Percentiles rank a stretch among this genome's conserved stretches.
These are phyloP conservation scores for Heterotilapia buettikoferi DNA, from an alignment of 2,113 vertebrate species.

Conservation along the genomic window DNA sequence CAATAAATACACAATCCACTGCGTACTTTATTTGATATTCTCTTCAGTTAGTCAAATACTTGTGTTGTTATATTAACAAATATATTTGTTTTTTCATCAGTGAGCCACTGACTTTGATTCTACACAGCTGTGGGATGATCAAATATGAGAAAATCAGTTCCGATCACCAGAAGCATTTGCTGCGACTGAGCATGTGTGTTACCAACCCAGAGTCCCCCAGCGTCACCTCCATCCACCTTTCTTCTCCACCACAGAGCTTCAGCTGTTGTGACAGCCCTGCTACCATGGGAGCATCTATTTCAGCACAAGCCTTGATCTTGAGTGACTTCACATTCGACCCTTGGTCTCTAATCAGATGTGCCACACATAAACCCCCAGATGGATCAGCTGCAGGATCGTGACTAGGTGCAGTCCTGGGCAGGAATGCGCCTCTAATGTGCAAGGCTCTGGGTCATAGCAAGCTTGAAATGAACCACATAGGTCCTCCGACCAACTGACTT, in stretches of 20 bases:
- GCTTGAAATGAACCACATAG: neutral
- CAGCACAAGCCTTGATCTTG: conserved; percentile 44
- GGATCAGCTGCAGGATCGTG: conserved; percentile 5
- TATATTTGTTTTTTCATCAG: neutral
- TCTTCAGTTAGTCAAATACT: neutral
- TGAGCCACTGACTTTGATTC: neutral
- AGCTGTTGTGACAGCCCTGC: conserved; percentile 51
- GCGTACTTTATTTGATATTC: neutral
- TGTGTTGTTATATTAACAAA: neutral
- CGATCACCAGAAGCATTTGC: neutral
- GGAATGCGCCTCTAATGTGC: neutral
- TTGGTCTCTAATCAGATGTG: conserved; percentile 42
- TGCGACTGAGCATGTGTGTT: conserved; percentile 23
- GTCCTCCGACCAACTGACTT: neutral
- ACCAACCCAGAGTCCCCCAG: conserved; percentile 17
- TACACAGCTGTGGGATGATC: conserved; percentile 12
- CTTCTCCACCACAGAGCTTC: neutral
- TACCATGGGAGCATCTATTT: conserved; percentile 54
- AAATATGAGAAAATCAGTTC: conserved; percentile 22
- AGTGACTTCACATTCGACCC: conserved; percentile 36
- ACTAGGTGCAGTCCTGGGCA: neutral
- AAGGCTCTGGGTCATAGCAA: neutral
- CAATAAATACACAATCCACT: neutral
- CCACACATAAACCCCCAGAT: conserved; percentile 18
- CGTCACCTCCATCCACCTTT: conserved; percentile 49